Evolutionary conservation across 2,113 vertebrate species (phyloP), one percentile per base, ranked within the genome.

Genomic region (Cheilinus undulatus): DNA sequence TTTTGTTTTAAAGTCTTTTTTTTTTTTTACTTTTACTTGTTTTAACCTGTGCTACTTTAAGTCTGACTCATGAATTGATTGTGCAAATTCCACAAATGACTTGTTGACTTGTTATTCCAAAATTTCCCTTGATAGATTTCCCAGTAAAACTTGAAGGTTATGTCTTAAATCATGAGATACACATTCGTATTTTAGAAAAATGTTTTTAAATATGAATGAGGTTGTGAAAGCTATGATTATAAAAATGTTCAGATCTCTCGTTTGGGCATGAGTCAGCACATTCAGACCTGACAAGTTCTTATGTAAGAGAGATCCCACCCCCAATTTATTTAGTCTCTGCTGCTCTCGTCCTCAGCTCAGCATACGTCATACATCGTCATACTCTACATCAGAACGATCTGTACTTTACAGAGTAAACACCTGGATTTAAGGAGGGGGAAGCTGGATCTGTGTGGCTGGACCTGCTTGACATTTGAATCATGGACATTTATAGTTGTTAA

Each of bases 211-310:
- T 32, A 14, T 24, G 14, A n/a, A 20, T 28, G 15, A 46, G 4
- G 12, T 14, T 14, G 13, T 14, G 19, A 13, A 46, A 45, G 40
- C 9, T 27, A 7, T 8, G 7, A 17, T 20, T 4, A 17, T 15
- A 61, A 49, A 64, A n/a, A 10, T 32, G 15, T 38, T 66, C 40
- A 30, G 24, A 48, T 36, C 10, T 57, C 28, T 57, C 15, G n/a
- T 10, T 42, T 38, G 24, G 24, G 45, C n/a, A 26, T 40, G 77
- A 73, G 24, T 43, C 19, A 5, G 38, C 24, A 53, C 24, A 60
- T 65, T 54, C 14, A 48, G 12, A 46, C 43, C 22, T 56, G 36
- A n/a, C 32, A 6, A 62, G 48, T 51, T 1, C 15, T 66, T 53
- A 34, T 6, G 32, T 24, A 71, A 45, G 42, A 48, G 26, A 54